phyloP scores from a whole-genome alignment of 2,797 vertebrate genomes.

The Lates japonicus region DNA sequence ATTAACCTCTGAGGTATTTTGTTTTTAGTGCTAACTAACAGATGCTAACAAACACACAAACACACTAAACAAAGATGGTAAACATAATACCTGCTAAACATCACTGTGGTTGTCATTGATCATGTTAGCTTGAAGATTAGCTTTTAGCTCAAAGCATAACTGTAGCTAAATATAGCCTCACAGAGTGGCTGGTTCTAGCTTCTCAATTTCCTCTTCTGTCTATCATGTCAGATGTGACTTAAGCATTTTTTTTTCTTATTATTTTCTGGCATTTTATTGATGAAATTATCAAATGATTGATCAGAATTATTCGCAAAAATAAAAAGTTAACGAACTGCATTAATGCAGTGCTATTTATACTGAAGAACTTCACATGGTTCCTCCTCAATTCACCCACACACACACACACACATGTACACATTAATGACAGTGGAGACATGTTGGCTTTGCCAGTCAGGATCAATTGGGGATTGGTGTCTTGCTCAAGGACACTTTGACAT shows the following conservation, averaged over 20 bases:
- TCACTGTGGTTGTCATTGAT: not conserved
- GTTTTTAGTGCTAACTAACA: no score
- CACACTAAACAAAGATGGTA: no score
- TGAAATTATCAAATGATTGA: not conserved
- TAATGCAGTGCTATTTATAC: not conserved
- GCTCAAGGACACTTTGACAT: conserved; percentile 14
- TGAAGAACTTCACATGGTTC: not conserved
- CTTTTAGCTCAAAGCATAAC: not conserved
- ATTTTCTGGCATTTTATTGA: no score
- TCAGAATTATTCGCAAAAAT: not conserved
- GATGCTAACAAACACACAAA: no score
- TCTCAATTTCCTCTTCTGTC: no score
- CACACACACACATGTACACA: not conserved
- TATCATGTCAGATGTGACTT: no score
- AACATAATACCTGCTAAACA: no score
- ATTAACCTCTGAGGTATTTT: no score
- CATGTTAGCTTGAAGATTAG: not conserved
- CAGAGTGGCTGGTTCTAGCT: no score
- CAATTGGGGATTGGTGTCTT: conserved; percentile 2
- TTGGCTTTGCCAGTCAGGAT: not conserved
- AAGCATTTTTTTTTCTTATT: no score
- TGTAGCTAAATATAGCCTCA: no score
- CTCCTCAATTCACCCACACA: not conserved
- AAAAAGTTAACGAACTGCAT: not conserved
- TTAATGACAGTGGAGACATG: not conserved